Conservation (phyloP, 2,888 invertebrate genomes). For the Diplazon laetatorius region DNA sequence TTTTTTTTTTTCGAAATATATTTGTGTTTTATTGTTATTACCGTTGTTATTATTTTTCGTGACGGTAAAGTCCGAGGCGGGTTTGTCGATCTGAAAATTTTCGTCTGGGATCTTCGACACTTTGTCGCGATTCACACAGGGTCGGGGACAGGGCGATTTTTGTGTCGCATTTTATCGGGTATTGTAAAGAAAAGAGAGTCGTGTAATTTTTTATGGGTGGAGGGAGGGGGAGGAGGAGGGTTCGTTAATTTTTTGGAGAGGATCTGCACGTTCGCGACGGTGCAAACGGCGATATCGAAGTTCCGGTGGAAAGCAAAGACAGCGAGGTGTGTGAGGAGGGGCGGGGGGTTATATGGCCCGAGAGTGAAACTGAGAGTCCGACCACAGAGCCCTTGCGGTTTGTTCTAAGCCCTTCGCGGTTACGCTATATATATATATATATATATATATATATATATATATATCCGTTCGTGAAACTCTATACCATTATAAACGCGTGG, state of each 20-base stretch:
- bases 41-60: slow-evolving; percentile 58
- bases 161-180: slow-evolving; percentile 64
- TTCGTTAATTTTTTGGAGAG: too few species aligned
- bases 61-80: slow-evolving; percentile 34
- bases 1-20: neutral
- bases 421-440: slow-evolving; percentile 20
- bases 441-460: too few species aligned
- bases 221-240: too few species aligned
- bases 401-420: slow-evolving; percentile 57
- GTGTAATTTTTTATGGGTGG: slow-evolving; percentile 12
- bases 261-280: neutral
- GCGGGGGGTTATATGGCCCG: neutral
- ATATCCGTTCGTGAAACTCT: slow-evolving; percentile 68
- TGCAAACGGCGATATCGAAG: neutral
- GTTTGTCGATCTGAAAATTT: slow-evolving; percentile 68
- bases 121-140: slow-evolving; percentile 72
- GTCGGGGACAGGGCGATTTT: slow-evolving; percentile 68
- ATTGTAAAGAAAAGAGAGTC: slow-evolving; percentile 25
- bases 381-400: slow-evolving; percentile 38
- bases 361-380: slow-evolving; percentile 30
- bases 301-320: neutral
- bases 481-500: slow-evolving; percentile 75
- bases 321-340: too few species aligned
- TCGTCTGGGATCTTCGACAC: slow-evolving; percentile 71
- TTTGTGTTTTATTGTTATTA: slow-evolving; percentile 31